A percentile compares a stretch with the other conserved stretches of the same genome.
These are phyloP conservation scores for Tigriopus japonicus DNA, from an alignment of 1,140 invertebrate species.

Conservation along the genomic window DNA sequence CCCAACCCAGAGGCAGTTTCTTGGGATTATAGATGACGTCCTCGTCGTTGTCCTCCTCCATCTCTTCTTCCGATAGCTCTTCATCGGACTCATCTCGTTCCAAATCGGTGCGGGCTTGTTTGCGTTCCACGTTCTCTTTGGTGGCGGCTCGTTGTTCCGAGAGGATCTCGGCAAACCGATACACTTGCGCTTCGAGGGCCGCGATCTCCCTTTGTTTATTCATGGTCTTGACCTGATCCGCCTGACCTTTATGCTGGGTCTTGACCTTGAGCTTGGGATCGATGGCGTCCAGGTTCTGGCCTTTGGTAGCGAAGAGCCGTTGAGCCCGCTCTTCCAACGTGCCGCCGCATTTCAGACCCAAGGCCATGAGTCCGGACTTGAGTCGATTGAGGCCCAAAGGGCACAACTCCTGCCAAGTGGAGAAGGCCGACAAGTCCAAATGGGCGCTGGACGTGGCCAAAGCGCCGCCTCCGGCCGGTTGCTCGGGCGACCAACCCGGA, in stretches of 20 bases:
- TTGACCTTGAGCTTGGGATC: slow-evolving; percentile 81
- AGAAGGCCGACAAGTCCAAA: slow-evolving; percentile 88
- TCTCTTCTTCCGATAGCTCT: slow-evolving; percentile 65
- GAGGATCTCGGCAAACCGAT: slow-evolving; percentile 53
- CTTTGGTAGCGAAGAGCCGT: slow-evolving; percentile 84
- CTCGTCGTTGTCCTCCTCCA: slow-evolving; percentile 62
- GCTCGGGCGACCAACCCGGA: slow-evolving; percentile 54
- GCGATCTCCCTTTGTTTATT: slow-evolving; percentile 31
- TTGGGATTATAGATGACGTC: slow-evolving; percentile 98
- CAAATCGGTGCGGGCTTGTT: slow-evolving; percentile 88
- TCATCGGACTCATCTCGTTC: slow-evolving; percentile 81
- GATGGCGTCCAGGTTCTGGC: slow-evolving; percentile 56
- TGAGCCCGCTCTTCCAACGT: slow-evolving; percentile 91
- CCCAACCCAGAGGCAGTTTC: slow-evolving; percentile 96
- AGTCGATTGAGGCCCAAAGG: slow-evolving; percentile 88
- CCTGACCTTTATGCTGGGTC: slow-evolving; percentile 44
- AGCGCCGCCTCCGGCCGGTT: slow-evolving; percentile 47
- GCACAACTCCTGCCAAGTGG: slow-evolving; percentile 81
- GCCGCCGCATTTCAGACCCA: slow-evolving; percentile 95
- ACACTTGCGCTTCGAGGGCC: slow-evolving; percentile 24
- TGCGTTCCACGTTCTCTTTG: slow-evolving; percentile 93
- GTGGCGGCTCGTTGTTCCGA: slow-evolving; percentile 68
- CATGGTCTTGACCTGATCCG: slow-evolving; percentile 44
- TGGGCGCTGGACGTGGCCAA: slow-evolving; percentile 80
- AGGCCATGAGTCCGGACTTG: slow-evolving; percentile 87